Evolutionary conservation across 2,113 vertebrate species (phyloP).

Genomic region (Pteropus alecto): DNA sequence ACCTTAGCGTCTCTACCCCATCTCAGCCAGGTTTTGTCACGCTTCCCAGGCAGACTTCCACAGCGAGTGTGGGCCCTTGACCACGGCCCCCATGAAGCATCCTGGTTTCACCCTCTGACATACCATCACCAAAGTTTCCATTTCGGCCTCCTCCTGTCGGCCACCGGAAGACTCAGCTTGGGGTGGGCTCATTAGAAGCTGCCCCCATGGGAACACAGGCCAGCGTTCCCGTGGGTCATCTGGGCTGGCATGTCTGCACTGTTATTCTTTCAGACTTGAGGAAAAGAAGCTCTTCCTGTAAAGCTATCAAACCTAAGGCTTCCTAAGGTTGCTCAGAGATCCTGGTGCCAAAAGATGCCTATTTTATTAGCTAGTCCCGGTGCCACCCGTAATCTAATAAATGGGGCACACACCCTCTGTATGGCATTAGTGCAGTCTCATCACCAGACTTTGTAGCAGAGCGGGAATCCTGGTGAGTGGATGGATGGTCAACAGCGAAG

Average conservation of each 20-base stretch:
- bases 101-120: background rate
- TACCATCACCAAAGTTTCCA: background rate
- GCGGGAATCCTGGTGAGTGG: background rate
- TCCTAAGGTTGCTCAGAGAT: background rate
- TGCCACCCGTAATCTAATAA: background rate
- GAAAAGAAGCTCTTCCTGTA: background rate
- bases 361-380: background rate
- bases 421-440: background rate
- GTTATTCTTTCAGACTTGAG: background rate
- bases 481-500: too few species aligned
- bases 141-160: background rate
- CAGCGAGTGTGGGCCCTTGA: background rate
- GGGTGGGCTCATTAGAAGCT: background rate
- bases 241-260: background rate
- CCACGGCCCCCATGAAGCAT: background rate
- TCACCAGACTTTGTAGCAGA: background rate
- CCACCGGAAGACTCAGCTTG: background rate
- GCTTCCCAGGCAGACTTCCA: background rate
- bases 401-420: background rate
- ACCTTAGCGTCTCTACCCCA: background rate
- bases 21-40: background rate
- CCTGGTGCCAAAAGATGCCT: background rate
- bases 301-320: background rate
- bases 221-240: rapidly evolving
- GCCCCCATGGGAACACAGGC: background rate